Evolutionary conservation across 2,797 vertebrate species (phyloP).

Genomic region (Sylvilagus floridanus): DNA sequence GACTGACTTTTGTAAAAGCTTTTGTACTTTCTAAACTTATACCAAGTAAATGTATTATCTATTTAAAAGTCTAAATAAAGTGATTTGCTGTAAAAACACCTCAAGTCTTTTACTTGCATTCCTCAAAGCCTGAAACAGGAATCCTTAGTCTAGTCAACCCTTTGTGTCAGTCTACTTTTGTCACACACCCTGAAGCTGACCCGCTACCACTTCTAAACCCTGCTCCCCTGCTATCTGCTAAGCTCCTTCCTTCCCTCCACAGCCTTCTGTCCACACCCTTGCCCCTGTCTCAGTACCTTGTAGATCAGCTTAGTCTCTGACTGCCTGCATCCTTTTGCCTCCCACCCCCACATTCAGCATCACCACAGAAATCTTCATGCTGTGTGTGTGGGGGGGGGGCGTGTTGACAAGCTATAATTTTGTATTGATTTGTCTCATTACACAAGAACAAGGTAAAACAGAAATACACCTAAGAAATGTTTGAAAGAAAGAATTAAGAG

Average conservation of each 20-base stretch:
- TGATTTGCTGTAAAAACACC: not conserved
- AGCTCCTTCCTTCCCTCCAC: not conserved
- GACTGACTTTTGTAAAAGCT: not conserved
- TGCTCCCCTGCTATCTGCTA: not conserved
- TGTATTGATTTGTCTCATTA: not conserved
- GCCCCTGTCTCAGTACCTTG: not conserved
- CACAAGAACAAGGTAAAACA: not conserved
- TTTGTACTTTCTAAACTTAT: not conserved
- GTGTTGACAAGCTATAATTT: not conserved
- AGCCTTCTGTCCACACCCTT: not conserved
- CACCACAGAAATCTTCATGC: not conserved
- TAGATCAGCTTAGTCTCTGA: not conserved
- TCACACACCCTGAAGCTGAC: not conserved
- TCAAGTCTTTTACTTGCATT: constrained; percentile 17
- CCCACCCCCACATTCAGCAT: not conserved
- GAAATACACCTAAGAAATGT: not conserved
- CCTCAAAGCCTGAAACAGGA: not conserved
- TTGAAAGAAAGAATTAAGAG: not conserved
- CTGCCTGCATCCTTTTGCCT: not conserved
- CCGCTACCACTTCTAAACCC: no score
- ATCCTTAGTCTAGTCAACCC: not conserved
- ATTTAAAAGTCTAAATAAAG: constrained; percentile 60
- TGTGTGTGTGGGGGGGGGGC: rapidly evolving
- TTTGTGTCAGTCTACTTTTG: not conserved
- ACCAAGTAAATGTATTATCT: not conserved